These are phyloP conservation scores for Homarus americanus DNA, from an alignment of 1,140 invertebrate species.

Conservation along the genomic window DNA sequence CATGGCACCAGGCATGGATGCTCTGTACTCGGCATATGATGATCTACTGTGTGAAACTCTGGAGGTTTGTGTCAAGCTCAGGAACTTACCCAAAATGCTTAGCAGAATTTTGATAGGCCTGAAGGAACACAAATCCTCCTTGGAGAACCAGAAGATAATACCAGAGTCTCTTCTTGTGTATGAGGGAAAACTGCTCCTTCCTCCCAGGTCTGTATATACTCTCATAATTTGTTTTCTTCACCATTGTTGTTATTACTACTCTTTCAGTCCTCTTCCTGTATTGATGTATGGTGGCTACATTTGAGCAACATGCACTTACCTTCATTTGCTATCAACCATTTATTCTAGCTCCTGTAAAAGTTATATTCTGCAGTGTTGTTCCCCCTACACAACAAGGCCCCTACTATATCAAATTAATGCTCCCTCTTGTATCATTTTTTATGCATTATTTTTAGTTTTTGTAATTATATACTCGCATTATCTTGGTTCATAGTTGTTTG, in stretches of 20 bases:
- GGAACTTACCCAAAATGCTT: slow-evolving; percentile 29
- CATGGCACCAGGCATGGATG: background rate
- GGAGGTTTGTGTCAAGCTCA: slow-evolving; percentile 34
- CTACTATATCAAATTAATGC: too few relatives aligned
- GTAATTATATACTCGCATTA: too few relatives aligned
- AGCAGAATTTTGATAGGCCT: slow-evolving; percentile 23
- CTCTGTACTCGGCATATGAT: slow-evolving; percentile 36
- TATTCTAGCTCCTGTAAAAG: too few relatives aligned
- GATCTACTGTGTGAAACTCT: slow-evolving; percentile 46
- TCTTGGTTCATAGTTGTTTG: too few relatives aligned
- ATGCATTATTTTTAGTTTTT: too few relatives aligned
- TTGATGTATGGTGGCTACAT: too few relatives aligned
- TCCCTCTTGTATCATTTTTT: too few relatives aligned
- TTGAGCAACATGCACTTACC: background rate
- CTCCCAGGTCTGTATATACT: slow-evolving; percentile 34
- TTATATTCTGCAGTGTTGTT: too few relatives aligned
- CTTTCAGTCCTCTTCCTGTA: too few relatives aligned
- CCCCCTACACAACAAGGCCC: too few relatives aligned
- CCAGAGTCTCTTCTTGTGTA: slow-evolving; percentile 23
- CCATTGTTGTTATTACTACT: background rate
- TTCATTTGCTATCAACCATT: too few relatives aligned
- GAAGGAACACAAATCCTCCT: background rate
- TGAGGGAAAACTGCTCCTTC: slow-evolving; percentile 26
- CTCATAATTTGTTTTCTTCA: background rate
- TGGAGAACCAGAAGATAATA: slow-evolving; percentile 24